Conservation (phyloP, 2,797 vertebrate species). For the Lepus oiostolus region DNA sequence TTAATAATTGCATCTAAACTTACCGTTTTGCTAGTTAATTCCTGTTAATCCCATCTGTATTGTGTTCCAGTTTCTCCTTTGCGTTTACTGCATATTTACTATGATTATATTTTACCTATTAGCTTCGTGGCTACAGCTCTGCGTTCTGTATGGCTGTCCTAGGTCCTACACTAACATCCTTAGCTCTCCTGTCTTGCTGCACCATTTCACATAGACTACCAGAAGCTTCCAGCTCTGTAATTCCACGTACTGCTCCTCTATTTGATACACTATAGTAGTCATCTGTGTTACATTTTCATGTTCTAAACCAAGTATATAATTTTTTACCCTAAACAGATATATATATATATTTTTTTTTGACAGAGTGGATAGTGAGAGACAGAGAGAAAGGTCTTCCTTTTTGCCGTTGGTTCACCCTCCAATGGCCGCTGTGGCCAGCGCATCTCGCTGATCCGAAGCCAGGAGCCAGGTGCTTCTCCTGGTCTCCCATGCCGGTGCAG, state of each 20-base stretch:
- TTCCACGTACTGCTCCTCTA: neutral
- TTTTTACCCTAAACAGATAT: neutral
- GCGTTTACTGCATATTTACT: neutral
- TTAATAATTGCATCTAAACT: neutral
- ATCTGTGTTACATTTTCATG: neutral
- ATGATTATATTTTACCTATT: neutral
- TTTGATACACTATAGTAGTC: neutral
- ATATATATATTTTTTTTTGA: no score
- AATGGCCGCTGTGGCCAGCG: no score
- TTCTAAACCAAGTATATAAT: neutral
- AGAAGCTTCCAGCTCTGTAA: neutral
- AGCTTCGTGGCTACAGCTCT: neutral
- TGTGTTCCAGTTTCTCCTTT: neutral
- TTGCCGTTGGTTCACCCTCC: no score
- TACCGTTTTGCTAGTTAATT: slow-evolving; percentile 10
- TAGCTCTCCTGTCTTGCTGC: neutral
- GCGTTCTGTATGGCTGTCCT: neutral
- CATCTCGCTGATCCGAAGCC: no score
- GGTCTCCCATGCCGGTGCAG: no score
- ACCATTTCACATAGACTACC: neutral
- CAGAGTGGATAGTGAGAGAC: no score
- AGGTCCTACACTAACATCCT: neutral
- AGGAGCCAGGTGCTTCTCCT: no score
- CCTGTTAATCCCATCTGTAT: neutral
- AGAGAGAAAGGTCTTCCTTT: no score